phyloP scores from a whole-genome alignment of 35 echinoderm and acorn worm species.

The Apostichopus parvimensis region DNA sequence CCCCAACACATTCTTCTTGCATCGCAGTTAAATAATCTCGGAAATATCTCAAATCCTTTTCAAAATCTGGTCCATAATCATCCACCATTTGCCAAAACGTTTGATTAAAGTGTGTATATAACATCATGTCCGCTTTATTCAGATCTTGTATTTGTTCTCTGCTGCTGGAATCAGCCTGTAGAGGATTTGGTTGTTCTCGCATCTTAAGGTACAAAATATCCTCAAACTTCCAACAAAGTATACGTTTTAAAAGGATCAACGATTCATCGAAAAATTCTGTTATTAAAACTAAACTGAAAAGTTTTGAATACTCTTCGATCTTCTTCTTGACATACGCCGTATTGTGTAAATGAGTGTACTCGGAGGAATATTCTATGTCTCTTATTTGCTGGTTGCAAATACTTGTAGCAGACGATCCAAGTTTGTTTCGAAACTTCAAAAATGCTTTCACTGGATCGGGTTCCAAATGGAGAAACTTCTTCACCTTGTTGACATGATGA shows the following conservation, averaged over 20 bases:
- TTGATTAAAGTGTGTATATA: conserved; percentile 59
- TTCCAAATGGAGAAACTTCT: neutral
- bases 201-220: conserved; percentile 66
- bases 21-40: neutral
- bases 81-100: conserved; percentile 51
- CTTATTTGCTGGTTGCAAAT: neutral
- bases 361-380: neutral
- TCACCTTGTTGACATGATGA: neutral
- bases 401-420: neutral
- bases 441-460: neutral
- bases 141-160: conserved; percentile 14
- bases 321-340: neutral
- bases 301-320: neutral
- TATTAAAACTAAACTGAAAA: conserved; percentile 52
- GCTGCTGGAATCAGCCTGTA: neutral
- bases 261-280: conserved; percentile 75
- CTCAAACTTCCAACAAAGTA: conserved; percentile 66
- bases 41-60: conserved; percentile 49
- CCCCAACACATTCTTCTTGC: conserved; percentile 11
- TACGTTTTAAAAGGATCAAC: conserved; percentile 42
- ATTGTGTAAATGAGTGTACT: neutral
- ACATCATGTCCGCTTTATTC: conserved; percentile 53
- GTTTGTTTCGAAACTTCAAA: neutral
- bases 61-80: conserved; percentile 50
- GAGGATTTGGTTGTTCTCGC: conserved; percentile 4